Conservation (phyloP, 2,888 invertebrate species). For the Troglohyphantes excavatus region DNA sequence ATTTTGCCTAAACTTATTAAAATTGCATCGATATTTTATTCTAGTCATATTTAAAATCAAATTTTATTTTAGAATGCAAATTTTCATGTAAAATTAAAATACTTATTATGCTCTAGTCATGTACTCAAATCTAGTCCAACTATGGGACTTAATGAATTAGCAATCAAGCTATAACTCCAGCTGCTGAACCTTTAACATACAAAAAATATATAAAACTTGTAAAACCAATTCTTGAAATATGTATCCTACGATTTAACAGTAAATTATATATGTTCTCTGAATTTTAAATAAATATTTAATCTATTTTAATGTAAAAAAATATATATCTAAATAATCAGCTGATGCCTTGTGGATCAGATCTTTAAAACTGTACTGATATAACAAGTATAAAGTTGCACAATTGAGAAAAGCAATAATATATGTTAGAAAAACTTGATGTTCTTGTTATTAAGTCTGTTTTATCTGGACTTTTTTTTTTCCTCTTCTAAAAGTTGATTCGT, state of each 20-base stretch:
- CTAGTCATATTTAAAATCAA: too few relatives aligned
- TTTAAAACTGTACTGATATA: background rate
- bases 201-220: background rate
- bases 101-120: too few relatives aligned
- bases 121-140: too few relatives aligned
- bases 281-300: background rate
- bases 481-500: background rate
- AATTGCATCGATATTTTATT: too few relatives aligned
- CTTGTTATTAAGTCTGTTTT: conserved; percentile 43
- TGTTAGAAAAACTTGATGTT: conserved; percentile 54
- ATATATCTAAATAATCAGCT: conserved; percentile 2
- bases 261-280: background rate
- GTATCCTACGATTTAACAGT: too few relatives aligned
- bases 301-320: background rate
- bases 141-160: too few relatives aligned
- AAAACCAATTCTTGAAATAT: background rate
- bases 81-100: too few relatives aligned
- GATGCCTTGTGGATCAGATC: background rate
- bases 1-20: too few relatives aligned
- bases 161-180: too few relatives aligned
- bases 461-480: conserved; percentile 18
- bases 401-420: conserved; percentile 72
- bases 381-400: conserved; percentile 59
- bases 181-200: background rate
- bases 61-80: too few relatives aligned